Evolutionary conservation across 2,797 vertebrate species (phyloP).

Genomic region (Trematomus bernacchii): DNA sequence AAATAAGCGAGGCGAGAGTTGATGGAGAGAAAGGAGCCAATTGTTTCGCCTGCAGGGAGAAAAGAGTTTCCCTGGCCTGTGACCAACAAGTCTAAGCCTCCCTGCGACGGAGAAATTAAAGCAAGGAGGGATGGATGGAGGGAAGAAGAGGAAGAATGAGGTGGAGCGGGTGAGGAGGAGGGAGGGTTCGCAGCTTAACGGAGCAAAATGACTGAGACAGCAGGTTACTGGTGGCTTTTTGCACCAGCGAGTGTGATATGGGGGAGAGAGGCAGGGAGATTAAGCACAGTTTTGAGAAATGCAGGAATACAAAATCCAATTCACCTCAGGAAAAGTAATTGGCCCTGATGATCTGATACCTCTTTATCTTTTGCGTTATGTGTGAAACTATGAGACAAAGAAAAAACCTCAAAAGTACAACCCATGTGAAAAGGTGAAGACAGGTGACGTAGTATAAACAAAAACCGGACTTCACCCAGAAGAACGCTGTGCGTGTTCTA

Average conservation of each 20-base stretch:
- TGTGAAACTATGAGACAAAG: not conserved
- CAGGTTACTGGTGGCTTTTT: slow-evolving; percentile 76
- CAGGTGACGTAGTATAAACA: too few species aligned
- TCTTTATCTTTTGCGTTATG: not conserved
- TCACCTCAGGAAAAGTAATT: not conserved
- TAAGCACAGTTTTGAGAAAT: slow-evolving; percentile 6
- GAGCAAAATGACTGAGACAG: slow-evolving; percentile 59
- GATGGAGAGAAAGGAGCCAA: slow-evolving; percentile 68
- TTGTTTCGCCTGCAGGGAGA: slow-evolving; percentile 75
- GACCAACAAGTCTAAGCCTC: slow-evolving; percentile 74
- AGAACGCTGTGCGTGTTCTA: too few species aligned
- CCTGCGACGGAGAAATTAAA: slow-evolving; percentile 58
- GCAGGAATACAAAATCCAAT: not conserved
- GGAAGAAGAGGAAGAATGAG: slow-evolving; percentile 43
- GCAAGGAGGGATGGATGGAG: slow-evolving; percentile 47
- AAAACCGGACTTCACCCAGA: too few species aligned
- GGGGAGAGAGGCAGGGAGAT: not conserved
- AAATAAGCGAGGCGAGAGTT: slow-evolving; percentile 61
- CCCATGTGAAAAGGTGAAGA: not conserved
- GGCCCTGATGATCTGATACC: not conserved
- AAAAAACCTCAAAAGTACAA: not conserved
- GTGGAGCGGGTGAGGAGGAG: slow-evolving; percentile 29
- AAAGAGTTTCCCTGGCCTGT: slow-evolving; percentile 78
- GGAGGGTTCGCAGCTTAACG: slow-evolving; percentile 37
- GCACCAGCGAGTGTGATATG: slow-evolving; percentile 57